Evolutionary conservation across 2,888 invertebrate genomes (phyloP).

Genomic region (Epistrophe eligans): DNA sequence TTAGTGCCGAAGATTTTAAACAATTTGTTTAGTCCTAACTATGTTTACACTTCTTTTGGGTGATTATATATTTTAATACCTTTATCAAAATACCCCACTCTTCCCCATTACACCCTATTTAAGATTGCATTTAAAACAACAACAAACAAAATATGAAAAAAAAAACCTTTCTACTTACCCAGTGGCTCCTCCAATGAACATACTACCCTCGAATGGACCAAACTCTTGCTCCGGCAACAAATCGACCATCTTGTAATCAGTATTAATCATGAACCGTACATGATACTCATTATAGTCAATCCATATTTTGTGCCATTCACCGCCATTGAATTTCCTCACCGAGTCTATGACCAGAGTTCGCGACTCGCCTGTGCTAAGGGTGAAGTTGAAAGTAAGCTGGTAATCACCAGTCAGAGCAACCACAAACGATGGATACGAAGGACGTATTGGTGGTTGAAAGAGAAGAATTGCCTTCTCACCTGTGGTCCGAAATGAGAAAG

Average conservation of each 20-base stretch:
- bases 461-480: slow-evolving; percentile 94
- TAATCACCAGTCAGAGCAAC: slow-evolving; percentile 95
- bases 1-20: no score
- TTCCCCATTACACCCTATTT: background rate
- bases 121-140: background rate
- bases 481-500: slow-evolving; percentile 96
- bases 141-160: background rate
- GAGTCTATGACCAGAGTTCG: slow-evolving; percentile 93
- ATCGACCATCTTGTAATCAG: slow-evolving; percentile 94
- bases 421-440: slow-evolving; percentile 96
- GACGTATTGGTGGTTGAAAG: slow-evolving; percentile 95
- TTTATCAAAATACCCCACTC: background rate
- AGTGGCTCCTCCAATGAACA: slow-evolving; percentile 97
- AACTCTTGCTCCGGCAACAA: slow-evolving; percentile 93
- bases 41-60: no score
- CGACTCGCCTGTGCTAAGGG: slow-evolving; percentile 92
- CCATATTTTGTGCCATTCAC: slow-evolving; percentile 98
- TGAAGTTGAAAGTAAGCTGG: slow-evolving; percentile 94
- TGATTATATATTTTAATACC: no score
- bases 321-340: slow-evolving; percentile 92
- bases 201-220: slow-evolving; percentile 96
- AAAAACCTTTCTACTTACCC: slow-evolving; percentile 87
- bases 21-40: no score
- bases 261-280: slow-evolving; percentile 96
- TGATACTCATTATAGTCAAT: slow-evolving; percentile 97